phyloP scores from a whole-genome alignment of 2,888 invertebrate genomes.

The Smittia aterrima region DNA sequence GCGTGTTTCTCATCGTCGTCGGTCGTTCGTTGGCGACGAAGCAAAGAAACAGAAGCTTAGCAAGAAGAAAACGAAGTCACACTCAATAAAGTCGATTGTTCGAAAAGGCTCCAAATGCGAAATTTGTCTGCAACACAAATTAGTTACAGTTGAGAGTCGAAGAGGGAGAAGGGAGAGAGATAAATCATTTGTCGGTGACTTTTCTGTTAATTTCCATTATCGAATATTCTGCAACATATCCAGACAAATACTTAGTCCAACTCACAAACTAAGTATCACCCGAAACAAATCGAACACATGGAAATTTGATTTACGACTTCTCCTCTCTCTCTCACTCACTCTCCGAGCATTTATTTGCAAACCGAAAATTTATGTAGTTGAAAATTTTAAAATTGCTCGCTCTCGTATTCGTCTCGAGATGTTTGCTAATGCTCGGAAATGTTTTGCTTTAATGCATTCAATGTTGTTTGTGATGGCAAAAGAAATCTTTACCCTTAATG shows the following conservation, averaged over 20 bases:
- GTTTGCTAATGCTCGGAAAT: not conserved
- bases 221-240: not conserved
- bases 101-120: not conserved
- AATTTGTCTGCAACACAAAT: conserved; percentile 29
- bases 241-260: not conserved
- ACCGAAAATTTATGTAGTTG: conserved; percentile 31
- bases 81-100: conserved; percentile 26
- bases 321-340: not conserved
- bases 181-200: conserved; percentile 24
- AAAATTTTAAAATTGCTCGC: conserved; percentile 1
- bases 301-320: conserved; percentile 29
- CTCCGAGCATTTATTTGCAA: conserved; percentile 17
- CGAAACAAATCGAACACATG: conserved; percentile 16
- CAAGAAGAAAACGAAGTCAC: conserved; percentile 21
- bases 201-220: conserved; percentile 10
- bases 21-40: not conserved
- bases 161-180: not conserved
- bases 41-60: not conserved
- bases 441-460: conserved; percentile 29
- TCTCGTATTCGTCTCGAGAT: no score
- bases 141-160: conserved; percentile 12
- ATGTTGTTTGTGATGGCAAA: not conserved
- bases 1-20: not conserved
- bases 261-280: not conserved
- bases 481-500: conserved; percentile 10